Evolutionary conservation across 2,797 vertebrate species (phyloP).

Genomic region (Astyanax mexicanus): DNA sequence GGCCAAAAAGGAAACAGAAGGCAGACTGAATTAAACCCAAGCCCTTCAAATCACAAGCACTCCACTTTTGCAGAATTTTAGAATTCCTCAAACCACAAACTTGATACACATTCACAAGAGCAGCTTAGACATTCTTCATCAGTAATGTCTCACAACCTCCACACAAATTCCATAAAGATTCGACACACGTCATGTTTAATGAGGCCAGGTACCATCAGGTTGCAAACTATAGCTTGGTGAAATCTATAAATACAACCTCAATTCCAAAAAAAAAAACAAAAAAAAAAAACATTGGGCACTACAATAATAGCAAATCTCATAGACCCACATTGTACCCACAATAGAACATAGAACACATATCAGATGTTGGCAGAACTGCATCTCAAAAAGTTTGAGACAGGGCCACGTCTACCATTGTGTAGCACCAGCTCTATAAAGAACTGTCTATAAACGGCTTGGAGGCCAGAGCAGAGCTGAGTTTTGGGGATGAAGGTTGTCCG

Average conservation of each 20-base stretch:
- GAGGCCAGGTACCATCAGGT: not conserved
- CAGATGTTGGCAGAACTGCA: too few species aligned
- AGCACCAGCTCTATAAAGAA: too few species aligned
- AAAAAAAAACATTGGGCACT: too few species aligned
- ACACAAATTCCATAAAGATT: not conserved
- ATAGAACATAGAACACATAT: too few species aligned
- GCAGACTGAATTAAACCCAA: constrained; percentile 19
- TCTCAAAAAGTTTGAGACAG: too few species aligned
- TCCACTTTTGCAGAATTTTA: not conserved
- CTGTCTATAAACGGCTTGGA: too few species aligned
- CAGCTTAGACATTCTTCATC: not conserved
- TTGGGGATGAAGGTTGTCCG: too few species aligned
- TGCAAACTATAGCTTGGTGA: not conserved
- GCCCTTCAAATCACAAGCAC: not conserved
- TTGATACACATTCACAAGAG: not conserved
- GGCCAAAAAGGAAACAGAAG: constrained; percentile 36
- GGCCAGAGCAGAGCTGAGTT: too few species aligned
- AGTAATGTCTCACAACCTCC: not conserved
- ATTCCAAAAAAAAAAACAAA: not conserved
- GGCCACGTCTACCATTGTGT: too few species aligned
- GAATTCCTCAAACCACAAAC: not conserved
- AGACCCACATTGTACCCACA: too few species aligned
- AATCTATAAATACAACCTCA: too few species aligned
- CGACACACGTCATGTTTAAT: not conserved
- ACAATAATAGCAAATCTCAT: not conserved